A percentile compares a stretch with the other conserved stretches of the same genome.
Conservation (phyloP, 2,797 vertebrate species). For the Malacoraja senta region DNA sequence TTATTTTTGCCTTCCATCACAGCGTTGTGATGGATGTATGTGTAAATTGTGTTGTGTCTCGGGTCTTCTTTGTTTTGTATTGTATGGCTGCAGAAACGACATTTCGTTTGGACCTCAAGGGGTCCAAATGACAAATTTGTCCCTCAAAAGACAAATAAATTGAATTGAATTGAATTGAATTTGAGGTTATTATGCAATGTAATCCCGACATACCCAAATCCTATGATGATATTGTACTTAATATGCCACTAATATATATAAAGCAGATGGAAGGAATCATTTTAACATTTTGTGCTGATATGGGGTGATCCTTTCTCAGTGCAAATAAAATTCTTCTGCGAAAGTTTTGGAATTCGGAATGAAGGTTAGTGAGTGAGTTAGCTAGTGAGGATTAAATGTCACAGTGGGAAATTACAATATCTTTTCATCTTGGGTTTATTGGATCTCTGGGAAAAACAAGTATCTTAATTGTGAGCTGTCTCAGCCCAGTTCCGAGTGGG, state of each 20-base stretch:
- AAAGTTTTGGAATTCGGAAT: background rate
- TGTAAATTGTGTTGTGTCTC: too few species aligned
- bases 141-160: too few species aligned
- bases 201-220: background rate
- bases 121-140: too few species aligned
- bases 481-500: background rate
- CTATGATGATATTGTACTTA: background rate
- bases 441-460: background rate
- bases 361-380: background rate
- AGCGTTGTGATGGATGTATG: too few species aligned
- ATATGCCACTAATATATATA: background rate
- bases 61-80: too few species aligned
- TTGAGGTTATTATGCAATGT: background rate
- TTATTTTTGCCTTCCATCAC: too few species aligned
- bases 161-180: too few species aligned
- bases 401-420: background rate
- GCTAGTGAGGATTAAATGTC: background rate
- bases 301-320: background rate
- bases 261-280: background rate
- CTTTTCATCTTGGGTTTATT: background rate
- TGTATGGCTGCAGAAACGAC: too few species aligned
- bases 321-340: background rate
- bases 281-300: background rate
- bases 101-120: too few species aligned
- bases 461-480: background rate